Evolutionary conservation across 2,113 vertebrate genomes (phyloP), one percentile per base, ranked within the genome.

Genomic region (Calidris pygmaea): DNA sequence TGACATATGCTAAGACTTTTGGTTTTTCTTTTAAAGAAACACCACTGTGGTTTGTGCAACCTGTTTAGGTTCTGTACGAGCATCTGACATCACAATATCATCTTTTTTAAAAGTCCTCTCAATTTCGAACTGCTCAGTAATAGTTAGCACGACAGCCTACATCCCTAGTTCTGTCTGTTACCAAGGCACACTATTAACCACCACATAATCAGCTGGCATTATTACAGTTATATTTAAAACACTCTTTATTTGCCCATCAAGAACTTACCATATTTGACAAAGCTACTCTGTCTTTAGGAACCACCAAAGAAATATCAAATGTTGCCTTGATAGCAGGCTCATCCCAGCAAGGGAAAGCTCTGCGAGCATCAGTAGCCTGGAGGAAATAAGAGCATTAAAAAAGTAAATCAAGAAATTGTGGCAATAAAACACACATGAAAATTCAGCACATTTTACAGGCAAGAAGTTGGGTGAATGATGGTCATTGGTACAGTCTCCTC

Each of bases 261-360:
- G 47, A 94, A 98, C 98, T 84, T 98, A 99, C 99, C 99, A 99
- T 99, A 96, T 99, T 99, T 94, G 99, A 99, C 98, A 99, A 98
- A 98, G 99, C 99, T 86, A 99, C 98, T 95, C 99, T 98, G 97
- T 99, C 99, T 98, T 99, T 99, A 95, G 99, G 99, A 97, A 99
- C 99, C 90, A 99, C 98, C 97, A 99, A 97, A 35, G 98, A 98
- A 96, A 99, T 99, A 97, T 99, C 99, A 98, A 99, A 99, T 18
- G 99, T 99, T 96, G 99, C 99, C 98, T 99, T 99, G 91, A 99
- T 99, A 39, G 99, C 99, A 74, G 99, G 99, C 89, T 99, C 99
- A 47, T 99, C 99, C 99, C 99, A 99, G 97, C 99, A 99, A 91
- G 99, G 99, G 97, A 99, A 99, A 95, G 99, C 99, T 97, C 99